Percentiles rank a stretch among this genome's conserved stretches.
Evolutionary conservation across 2,888 invertebrate genomes (phyloP).

Genomic region (Electrophaes corylata): DNA sequence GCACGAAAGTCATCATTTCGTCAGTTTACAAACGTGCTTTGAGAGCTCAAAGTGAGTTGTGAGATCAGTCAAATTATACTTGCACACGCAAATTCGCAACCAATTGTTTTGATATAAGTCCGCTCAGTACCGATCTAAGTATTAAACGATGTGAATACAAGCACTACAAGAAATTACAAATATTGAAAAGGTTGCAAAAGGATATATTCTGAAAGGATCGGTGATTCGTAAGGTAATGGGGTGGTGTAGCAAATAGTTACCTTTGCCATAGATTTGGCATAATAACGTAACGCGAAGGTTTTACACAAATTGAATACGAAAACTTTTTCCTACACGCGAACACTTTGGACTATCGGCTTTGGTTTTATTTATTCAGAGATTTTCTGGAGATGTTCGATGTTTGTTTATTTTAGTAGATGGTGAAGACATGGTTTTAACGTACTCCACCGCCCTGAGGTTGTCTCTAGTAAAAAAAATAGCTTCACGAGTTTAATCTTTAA

Average conservation of each 20-base stretch:
- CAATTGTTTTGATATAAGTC: no score
- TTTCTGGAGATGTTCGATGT: not conserved
- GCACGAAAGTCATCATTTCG: no score
- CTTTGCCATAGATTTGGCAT: not conserved
- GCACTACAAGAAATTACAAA: constrained; percentile 6
- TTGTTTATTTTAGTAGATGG: not conserved
- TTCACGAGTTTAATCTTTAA: no score
- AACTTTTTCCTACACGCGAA: not conserved
- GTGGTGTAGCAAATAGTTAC: constrained; percentile 5
- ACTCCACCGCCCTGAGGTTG: no score
- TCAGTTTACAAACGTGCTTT: no score
- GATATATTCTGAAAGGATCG: constrained; percentile 17
- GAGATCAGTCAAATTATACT: no score
- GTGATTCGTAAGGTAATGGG: constrained; percentile 34
- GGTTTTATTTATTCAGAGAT: constrained; percentile 1
- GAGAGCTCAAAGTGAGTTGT: no score
- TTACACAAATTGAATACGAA: constrained; percentile 19
- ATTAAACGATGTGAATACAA: no score
- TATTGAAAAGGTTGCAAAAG: constrained; percentile 13
- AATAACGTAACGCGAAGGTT: constrained; percentile 6
- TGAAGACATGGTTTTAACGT: no score
- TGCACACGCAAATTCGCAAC: no score
- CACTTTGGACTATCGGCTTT: not conserved
- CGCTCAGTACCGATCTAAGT: no score
- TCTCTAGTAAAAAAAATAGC: no score